Base-by-base conservation (phyloP, 2,113 vertebrate genomes). In the Pycnonotus jocosus region DNA sequence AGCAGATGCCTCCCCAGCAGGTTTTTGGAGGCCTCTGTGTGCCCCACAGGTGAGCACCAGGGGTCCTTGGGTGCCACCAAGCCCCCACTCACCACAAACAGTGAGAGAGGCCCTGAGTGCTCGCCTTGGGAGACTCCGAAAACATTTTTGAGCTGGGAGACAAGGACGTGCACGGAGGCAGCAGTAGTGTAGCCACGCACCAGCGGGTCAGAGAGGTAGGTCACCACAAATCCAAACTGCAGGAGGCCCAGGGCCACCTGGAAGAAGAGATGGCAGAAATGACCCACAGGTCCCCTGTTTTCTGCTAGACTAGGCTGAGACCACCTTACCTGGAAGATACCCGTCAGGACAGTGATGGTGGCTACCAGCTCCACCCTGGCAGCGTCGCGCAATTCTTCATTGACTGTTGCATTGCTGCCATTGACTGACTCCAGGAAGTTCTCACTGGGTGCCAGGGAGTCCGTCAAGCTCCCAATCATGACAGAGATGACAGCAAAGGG, bases 401-500 rank as follows among this genome's bases (percentile, higher is more conserved):
- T 95, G 11, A 98, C 27, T 0, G 33, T 42, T 2, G 81, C 1
- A 6, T 97, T 97, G 48, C 97, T 98, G 45, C 57, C 65, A 2
- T 99, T 99, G 47, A 72, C 18, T 0, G 47, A 72, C 8, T 84
- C 58, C 62, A 96, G 10, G 70, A 98, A 99, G 42, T 96, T 8
- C 2, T 98, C 97, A 1, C 98, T 98, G 7, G 98, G 99, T 51
- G 96, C 94, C 83, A 99, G 28, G 17, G 99, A 98, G 9, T 99
- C 99, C 0, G 97, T 98, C 93, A 99, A 96, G 13, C 98, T 98
- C 45, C 99, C 99, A 0, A 99, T 98, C 99, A 99, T 99, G 92
- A 99, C 98, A 2, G 99, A 99, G 97, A 99, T 98, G 68, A 99
- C 97, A 0, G 99, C 99, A 30, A 99, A 99, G 10, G 99, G 99